Percentiles rank a stretch among this genome's conserved stretches.
Conservation (phyloP, 2,888 invertebrate genomes). For the Calameuta filiformis region DNA sequence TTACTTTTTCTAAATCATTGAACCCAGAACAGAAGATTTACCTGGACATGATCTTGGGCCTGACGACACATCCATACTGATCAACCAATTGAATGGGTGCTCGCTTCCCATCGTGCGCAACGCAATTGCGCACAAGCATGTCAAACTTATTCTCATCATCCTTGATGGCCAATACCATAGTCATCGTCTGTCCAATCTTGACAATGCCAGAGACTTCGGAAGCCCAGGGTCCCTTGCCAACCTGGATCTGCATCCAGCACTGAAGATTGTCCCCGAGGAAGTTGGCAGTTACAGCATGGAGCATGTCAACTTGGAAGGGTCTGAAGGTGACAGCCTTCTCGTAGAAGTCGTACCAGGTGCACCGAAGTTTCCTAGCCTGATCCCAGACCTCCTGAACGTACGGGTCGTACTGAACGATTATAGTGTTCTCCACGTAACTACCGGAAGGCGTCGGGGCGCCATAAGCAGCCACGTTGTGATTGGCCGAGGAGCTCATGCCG, state of each 20-base stretch:
- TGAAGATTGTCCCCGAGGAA: slow-evolving; percentile 95
- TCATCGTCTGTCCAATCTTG: slow-evolving; percentile 96
- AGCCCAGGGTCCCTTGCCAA: slow-evolving; percentile 97
- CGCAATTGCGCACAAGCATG: slow-evolving; percentile 93
- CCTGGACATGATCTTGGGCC: slow-evolving; percentile 92
- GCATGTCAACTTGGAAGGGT: slow-evolving; percentile 96
- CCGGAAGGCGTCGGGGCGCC: slow-evolving; percentile 92
- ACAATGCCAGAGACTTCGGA: slow-evolving; percentile 95
- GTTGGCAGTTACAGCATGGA: slow-evolving; percentile 94
- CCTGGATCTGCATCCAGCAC: slow-evolving; percentile 98
- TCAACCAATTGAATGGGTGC: slow-evolving; percentile 94
- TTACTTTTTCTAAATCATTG: neutral
- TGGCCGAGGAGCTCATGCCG: slow-evolving; percentile 93
- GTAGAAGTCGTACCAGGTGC: slow-evolving; percentile 97
- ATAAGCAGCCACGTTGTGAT: slow-evolving; percentile 85
- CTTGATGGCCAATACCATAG: slow-evolving; percentile 95
- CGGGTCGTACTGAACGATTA: slow-evolving; percentile 94
- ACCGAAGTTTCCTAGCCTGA: slow-evolving; percentile 90
- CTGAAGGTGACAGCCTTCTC: slow-evolving; percentile 95
- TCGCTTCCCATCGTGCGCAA: slow-evolving; percentile 93
- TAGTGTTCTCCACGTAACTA: slow-evolving; percentile 93
- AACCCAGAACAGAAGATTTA: slow-evolving; percentile 24
- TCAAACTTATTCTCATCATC: slow-evolving; percentile 97
- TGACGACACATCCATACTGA: slow-evolving; percentile 91
- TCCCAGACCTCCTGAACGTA: slow-evolving; percentile 97